Evolutionary conservation across 2,113 vertebrate genomes (phyloP).

Genomic region (Planiliza haematocheilus): DNA sequence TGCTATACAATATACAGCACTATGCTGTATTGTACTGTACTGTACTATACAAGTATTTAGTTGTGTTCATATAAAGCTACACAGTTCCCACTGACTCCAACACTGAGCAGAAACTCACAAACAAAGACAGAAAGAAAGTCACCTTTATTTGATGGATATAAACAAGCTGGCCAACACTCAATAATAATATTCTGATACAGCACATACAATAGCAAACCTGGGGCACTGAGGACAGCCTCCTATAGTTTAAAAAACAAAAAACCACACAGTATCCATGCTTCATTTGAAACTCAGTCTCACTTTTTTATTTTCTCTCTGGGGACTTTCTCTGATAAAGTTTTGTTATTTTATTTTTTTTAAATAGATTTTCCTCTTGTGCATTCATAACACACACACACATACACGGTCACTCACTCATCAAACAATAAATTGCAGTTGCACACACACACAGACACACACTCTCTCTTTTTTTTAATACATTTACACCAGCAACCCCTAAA

Average conservation of each 20-base stretch:
- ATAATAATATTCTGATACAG: slow-evolving; percentile 83
- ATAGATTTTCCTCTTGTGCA: slow-evolving; percentile 65
- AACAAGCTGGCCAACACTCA: slow-evolving; percentile 87
- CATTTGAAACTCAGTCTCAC: slow-evolving; percentile 66
- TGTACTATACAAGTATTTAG: no score
- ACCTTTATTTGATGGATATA: slow-evolving; percentile 88
- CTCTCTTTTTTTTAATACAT: slow-evolving; percentile 64
- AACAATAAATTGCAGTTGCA: slow-evolving; percentile 42
- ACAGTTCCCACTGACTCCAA: not conserved
- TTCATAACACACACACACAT: slow-evolving; percentile 48
- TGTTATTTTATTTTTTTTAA: slow-evolving; percentile 50
- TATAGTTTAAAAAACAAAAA: slow-evolving; percentile 72
- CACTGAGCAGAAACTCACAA: slow-evolving; percentile 21
- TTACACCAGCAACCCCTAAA: slow-evolving; percentile 73
- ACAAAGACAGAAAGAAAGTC: slow-evolving; percentile 82
- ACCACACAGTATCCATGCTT: slow-evolving; percentile 81
- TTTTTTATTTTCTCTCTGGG: slow-evolving; percentile 47
- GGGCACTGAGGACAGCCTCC: slow-evolving; percentile 78
- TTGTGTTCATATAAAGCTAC: not conserved
- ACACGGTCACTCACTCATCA: slow-evolving; percentile 16
- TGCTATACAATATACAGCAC: no score
- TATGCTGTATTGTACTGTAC: no score
- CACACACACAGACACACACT: slow-evolving; percentile 28
- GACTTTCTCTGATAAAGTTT: slow-evolving; percentile 64
- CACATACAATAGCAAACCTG: slow-evolving; percentile 85